Conservation (phyloP, 2,797 vertebrate species). For the Pteropus rufus region DNA sequence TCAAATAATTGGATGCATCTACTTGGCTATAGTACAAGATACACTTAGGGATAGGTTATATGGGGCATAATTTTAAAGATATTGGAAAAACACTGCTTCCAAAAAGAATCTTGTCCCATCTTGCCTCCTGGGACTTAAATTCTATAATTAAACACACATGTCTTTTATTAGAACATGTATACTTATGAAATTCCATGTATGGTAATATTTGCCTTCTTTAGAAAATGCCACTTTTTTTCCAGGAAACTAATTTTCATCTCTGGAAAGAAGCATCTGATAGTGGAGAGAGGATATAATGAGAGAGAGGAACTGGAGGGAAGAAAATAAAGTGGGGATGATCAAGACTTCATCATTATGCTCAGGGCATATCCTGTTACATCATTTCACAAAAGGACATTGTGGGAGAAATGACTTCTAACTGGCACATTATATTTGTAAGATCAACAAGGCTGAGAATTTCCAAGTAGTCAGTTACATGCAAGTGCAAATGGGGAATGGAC, state of each 20-base stretch:
- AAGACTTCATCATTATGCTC: not conserved
- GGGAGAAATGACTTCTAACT: not conserved
- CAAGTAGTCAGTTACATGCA: constrained; percentile 6
- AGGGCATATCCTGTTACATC: not conserved
- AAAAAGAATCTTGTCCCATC: not conserved
- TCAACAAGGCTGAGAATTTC: constrained; percentile 6
- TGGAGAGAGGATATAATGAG: not conserved
- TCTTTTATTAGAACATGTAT: constrained; percentile 13
- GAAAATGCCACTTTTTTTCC: not conserved
- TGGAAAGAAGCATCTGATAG: not conserved
- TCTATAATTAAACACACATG: not conserved
- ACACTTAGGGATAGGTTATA: not conserved
- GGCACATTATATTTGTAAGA: not conserved
- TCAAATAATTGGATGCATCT: not conserved
- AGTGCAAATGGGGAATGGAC: not conserved
- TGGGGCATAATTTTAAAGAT: not conserved
- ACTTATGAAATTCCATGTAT: not conserved
- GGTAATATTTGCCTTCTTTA: constrained; percentile 12
- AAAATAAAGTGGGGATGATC: not conserved
- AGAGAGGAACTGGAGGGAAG: not conserved
- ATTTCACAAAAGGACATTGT: not conserved
- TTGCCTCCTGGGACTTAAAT: not conserved
- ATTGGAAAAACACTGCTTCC: not conserved
- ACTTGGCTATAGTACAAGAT: not conserved
- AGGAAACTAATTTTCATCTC: not conserved